These are phyloP conservation scores for Setipinna tenuifilis DNA, from an alignment of 2,797 vertebrate species.

Conservation along the genomic window DNA sequence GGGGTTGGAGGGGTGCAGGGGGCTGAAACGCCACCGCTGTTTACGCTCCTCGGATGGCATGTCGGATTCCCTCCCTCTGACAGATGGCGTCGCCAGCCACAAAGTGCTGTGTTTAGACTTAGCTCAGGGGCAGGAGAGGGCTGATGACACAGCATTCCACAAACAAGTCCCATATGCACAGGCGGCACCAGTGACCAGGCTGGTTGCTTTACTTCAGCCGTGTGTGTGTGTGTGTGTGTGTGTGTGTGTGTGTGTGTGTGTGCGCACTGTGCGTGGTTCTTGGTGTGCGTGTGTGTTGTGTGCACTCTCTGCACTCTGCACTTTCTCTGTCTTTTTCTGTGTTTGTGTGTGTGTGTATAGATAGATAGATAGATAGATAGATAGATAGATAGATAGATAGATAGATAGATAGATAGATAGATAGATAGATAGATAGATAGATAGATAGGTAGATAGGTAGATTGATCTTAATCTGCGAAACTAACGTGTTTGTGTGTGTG, in stretches of 20 bases:
- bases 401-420: too few relatives aligned
- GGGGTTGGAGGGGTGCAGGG: conserved; percentile 54
- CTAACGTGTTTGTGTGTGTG: conserved; percentile 20
- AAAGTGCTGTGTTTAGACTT: conserved; percentile 79
- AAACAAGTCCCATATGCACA: conserved; percentile 72
- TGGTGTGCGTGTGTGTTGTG: too few relatives aligned
- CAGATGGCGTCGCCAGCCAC: conserved; percentile 80
- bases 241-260: conserved; percentile 26
- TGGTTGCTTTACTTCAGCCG: background rate
- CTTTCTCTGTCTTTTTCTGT: too few relatives aligned
- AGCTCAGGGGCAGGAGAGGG: conserved; percentile 72
- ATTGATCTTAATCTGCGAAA: too few relatives aligned
- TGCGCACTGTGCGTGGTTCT: too few relatives aligned
- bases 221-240: background rate
- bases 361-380: too few relatives aligned
- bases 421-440: too few relatives aligned
- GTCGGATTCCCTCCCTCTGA: conserved; percentile 75
- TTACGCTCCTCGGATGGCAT: conserved; percentile 78
- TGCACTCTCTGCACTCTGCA: too few relatives aligned
- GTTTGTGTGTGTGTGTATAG: too few relatives aligned
- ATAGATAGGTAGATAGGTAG: too few relatives aligned
- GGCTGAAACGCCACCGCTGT: conserved; percentile 75
- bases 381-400: too few relatives aligned
- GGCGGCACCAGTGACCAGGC: conserved; percentile 47
- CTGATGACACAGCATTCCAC: conserved; percentile 77